Evolutionary conservation across 2,113 vertebrate species (phyloP).

Genomic region (Sisor rabdophorus): DNA sequence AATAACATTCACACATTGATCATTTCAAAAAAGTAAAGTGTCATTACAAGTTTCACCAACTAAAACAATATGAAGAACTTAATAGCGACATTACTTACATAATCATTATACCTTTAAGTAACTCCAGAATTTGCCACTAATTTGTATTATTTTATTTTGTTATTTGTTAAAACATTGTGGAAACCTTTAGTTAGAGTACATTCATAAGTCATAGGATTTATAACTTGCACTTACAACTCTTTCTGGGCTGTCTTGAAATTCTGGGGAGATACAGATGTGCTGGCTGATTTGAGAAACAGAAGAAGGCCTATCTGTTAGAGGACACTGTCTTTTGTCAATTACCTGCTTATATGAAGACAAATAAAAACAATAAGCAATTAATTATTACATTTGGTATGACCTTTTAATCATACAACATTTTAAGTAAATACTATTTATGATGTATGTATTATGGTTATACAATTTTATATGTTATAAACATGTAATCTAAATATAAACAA

Average conservation of each 20-base stretch:
- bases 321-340: conserved; percentile 67
- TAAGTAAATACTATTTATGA: neutral
- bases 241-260: conserved; percentile 71
- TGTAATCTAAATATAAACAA: neutral
- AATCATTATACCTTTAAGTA: neutral
- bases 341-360: conserved; percentile 51
- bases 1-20: neutral
- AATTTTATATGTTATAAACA: neutral
- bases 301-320: conserved; percentile 60
- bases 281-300: conserved; percentile 56
- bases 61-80: too few species aligned
- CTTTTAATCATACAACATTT: neutral
- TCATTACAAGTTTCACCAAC: too few species aligned
- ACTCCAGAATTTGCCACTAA: neutral
- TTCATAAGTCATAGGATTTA: neutral
- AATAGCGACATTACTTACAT: too few species aligned
- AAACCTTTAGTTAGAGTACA: neutral
- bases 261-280: conserved; percentile 60
- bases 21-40: neutral
- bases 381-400: neutral
- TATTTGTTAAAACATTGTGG: neutral
- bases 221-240: conserved; percentile 63
- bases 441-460: neutral
- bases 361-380: neutral
- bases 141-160: neutral